Percentiles rank a stretch among this genome's conserved stretches.
Evolutionary conservation across 2,888 invertebrate genomes (phyloP).

Genomic region (Poecilus cupreus): DNA sequence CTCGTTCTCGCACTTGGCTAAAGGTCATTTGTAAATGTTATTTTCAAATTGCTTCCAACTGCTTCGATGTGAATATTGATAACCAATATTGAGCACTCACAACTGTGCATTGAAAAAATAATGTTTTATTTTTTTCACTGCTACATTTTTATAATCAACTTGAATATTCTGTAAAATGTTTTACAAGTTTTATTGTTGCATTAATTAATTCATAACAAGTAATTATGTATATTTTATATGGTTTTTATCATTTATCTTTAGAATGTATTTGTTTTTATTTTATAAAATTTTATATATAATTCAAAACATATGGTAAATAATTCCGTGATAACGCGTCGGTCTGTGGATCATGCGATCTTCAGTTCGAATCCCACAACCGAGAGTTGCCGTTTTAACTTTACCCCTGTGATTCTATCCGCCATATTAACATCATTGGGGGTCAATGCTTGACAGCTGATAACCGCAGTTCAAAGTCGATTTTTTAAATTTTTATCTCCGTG

Average conservation of each 20-base stretch:
- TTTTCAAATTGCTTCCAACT: constrained; percentile 29
- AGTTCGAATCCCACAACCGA: no score
- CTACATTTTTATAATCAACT: background rate
- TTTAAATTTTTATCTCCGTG: no score
- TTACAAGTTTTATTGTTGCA: no score
- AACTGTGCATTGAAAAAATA: background rate
- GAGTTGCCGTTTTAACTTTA: no score
- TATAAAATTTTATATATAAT: background rate
- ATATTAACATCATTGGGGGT: no score
- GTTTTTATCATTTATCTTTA: background rate
- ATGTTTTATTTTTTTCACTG: background rate
- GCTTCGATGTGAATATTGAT: constrained; percentile 22
- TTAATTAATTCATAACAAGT: background rate
- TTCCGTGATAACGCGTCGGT: no score
- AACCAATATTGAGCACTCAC: background rate
- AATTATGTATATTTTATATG: background rate
- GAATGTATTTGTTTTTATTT: background rate
- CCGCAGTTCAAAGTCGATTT: no score
- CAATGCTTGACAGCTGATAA: no score
- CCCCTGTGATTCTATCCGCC: no score
- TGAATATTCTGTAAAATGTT: background rate
- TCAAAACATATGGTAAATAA: no score
- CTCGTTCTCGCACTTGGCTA: constrained; percentile 33
- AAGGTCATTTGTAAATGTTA: constrained; percentile 48
- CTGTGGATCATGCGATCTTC: no score